These are phyloP conservation scores for Toxotes jaculatrix DNA, from an alignment of 2,113 vertebrate genomes.

Conservation along the genomic window DNA sequence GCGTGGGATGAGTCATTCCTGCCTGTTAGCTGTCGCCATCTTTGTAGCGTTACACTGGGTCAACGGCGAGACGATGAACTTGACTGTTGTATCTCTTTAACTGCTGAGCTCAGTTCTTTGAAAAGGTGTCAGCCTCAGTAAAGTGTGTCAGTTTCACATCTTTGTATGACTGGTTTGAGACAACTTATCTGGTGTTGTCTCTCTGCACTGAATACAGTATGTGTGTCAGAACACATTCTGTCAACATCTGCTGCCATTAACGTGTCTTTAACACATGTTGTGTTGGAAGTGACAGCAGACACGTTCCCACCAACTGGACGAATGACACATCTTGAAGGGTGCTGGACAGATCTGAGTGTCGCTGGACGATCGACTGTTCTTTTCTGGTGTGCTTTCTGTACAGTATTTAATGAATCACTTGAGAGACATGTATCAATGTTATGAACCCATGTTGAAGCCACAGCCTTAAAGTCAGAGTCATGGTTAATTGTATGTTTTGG, in stretches of 20 bases:
- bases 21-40: conserved; percentile 36
- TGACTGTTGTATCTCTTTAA: neutral
- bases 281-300: conserved; percentile 7
- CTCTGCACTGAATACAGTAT: neutral
- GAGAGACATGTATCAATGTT: neutral
- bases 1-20: conserved; percentile 44
- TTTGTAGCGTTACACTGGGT: conserved; percentile 25
- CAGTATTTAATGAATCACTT: too few species aligned
- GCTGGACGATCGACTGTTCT: neutral
- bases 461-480: neutral
- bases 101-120: neutral
- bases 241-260: conserved; percentile 33
- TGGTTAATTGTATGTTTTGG: neutral
- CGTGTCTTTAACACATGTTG: conserved; percentile 1
- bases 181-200: neutral
- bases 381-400: too few species aligned
- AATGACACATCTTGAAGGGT: neutral
- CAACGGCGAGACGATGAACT: neutral
- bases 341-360: neutral
- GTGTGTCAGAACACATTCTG: neutral
- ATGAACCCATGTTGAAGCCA: neutral
- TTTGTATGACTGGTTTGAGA: neutral
- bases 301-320: neutral
- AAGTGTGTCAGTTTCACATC: neutral
- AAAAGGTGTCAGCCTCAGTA: neutral